Percentiles rank a stretch among this genome's conserved stretches.
These are phyloP conservation scores for Lonchura striata DNA, from an alignment of 2,113 vertebrate species.

Conservation along the genomic window DNA sequence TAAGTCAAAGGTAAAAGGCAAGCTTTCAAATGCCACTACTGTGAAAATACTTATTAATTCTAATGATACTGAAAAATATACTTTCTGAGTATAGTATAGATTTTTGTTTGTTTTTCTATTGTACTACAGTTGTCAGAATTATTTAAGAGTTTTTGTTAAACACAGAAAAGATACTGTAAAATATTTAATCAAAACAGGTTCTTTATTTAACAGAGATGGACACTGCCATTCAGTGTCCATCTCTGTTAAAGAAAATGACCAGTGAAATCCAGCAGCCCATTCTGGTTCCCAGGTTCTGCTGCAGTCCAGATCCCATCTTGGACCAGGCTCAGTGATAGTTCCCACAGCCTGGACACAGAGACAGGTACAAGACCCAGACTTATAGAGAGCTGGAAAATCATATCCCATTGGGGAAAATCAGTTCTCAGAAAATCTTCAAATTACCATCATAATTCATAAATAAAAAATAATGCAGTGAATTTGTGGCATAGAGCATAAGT, in stretches of 20 bases:
- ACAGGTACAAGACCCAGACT: background rate
- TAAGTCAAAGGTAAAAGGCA: background rate
- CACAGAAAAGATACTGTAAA: background rate
- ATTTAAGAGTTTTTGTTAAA: background rate
- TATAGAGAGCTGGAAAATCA: background rate
- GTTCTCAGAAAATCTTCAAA: background rate
- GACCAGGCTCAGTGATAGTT: fast-evolving
- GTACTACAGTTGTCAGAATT: background rate
- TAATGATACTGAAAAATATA: background rate
- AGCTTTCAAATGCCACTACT: background rate
- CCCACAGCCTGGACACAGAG: background rate
- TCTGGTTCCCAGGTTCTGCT: background rate
- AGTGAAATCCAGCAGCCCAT: background rate
- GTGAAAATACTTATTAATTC: background rate
- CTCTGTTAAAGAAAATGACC: too few species aligned
- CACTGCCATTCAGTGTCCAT: too few species aligned
- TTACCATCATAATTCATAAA: background rate
- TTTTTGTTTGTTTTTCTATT: background rate
- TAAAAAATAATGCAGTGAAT: background rate
- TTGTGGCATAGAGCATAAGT: background rate
- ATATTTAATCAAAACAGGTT: background rate
- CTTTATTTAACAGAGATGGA: too few species aligned
- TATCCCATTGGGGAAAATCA: background rate
- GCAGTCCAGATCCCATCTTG: background rate
- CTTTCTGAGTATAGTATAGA: background rate